Conservation (phyloP, 64 coral and sea anemone species). For the Cladopsammia gracilis region DNA sequence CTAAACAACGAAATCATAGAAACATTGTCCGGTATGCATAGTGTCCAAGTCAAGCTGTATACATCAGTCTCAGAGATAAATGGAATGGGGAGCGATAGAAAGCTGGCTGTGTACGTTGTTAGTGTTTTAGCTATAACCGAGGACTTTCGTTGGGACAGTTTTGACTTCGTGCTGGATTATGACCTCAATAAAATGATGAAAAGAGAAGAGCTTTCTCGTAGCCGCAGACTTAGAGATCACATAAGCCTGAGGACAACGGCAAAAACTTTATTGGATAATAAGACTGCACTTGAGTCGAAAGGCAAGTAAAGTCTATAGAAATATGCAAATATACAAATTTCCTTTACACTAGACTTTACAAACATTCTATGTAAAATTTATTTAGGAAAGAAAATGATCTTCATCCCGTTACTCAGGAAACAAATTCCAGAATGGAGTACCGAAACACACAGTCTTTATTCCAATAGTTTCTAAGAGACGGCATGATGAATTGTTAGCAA, state of each 20-base stretch:
- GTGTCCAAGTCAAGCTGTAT: not conserved
- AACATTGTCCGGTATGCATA: slow-evolving; percentile 1
- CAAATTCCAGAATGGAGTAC: too few relatives aligned
- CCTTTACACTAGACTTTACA: not conserved
- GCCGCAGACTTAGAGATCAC: slow-evolving; percentile 29
- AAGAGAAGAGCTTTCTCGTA: slow-evolving; percentile 17
- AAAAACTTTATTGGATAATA: not conserved
- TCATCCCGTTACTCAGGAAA: too few relatives aligned
- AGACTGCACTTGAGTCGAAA: not conserved
- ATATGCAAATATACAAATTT: not conserved
- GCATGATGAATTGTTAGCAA: too few relatives aligned
- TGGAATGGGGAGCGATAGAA: not conserved
- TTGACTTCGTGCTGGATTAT: slow-evolving; percentile 72
- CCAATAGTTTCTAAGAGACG: too few relatives aligned
- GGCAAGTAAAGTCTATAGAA: not conserved
- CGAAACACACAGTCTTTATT: too few relatives aligned
- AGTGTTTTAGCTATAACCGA: slow-evolving; percentile 16
- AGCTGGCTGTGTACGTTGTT: slow-evolving; percentile 29
- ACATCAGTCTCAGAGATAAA: not conserved
- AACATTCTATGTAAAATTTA: too few relatives aligned
- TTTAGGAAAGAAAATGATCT: too few relatives aligned
- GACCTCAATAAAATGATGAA: slow-evolving; percentile 7
- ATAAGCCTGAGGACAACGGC: slow-evolving; percentile 27
- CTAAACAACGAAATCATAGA: slow-evolving; percentile 28
- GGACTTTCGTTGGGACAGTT: slow-evolving; percentile 42